These are phyloP conservation scores for Apis dorsata DNA, from an alignment of 1,140 invertebrate genomes.

Conservation along the genomic window DNA sequence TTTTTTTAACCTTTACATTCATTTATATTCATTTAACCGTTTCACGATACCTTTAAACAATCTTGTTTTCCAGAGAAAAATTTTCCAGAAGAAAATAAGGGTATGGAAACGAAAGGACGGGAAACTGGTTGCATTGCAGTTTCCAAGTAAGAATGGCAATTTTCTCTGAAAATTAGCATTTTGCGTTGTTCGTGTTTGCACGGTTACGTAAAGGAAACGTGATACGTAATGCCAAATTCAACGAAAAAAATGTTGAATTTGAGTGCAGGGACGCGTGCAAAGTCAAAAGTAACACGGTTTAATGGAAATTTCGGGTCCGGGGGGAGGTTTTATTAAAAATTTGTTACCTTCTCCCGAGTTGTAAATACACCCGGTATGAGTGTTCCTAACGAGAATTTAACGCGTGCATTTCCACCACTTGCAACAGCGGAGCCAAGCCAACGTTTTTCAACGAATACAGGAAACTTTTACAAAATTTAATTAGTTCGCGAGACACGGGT, in stretches of 20 bases:
- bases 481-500: conserved; percentile 30
- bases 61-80: not conserved
- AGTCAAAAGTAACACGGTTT: not conserved
- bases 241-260: not conserved
- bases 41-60: not conserved
- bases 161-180: conserved; percentile 25
- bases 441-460: not conserved
- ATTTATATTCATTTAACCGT: not conserved
- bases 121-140: not conserved
- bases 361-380: not conserved
- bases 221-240: not conserved
- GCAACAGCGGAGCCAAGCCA: not conserved
- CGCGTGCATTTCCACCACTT: not conserved
- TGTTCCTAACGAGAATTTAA: not conserved
- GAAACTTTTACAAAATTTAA: conserved; percentile 26
- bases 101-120: no score
- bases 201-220: not conserved
- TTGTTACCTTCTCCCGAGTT: not conserved
- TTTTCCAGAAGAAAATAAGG: not conserved
- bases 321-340: conserved; percentile 4
- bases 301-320: conserved; percentile 1
- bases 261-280: no score
- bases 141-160: not conserved
- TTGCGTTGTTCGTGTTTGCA: not conserved
- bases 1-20: no score